A percentile compares a stretch with the other conserved stretches of the same genome.
Conservation (phyloP, 2,888 invertebrate species). For the Eilema sororculum region DNA sequence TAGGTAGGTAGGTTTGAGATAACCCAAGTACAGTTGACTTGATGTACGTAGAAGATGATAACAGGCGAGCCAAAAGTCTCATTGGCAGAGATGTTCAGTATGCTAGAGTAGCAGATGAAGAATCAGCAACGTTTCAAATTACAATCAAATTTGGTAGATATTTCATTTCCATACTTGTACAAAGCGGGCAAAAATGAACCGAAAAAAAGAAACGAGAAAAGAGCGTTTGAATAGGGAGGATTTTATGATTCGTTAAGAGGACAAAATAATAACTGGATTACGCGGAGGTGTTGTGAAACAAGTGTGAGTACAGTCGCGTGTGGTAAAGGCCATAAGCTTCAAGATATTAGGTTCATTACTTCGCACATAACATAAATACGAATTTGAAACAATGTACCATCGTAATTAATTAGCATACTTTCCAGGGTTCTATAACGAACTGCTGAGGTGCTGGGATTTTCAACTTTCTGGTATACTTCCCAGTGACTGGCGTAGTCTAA, state of each 20-base stretch:
- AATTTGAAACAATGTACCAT: constrained; percentile 4
- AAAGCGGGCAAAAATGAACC: constrained; percentile 51
- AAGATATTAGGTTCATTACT: background rate
- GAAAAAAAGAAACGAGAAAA: constrained; percentile 59
- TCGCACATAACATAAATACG: background rate
- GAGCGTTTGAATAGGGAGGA: constrained; percentile 57
- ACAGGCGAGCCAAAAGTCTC: no score
- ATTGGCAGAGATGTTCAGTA: no score
- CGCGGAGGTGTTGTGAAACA: background rate
- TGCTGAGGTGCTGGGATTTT: background rate
- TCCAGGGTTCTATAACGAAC: background rate
- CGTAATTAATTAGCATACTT: constrained; percentile 1
- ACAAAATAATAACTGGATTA: constrained; percentile 43
- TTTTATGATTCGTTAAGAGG: constrained; percentile 76
- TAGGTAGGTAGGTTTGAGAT: background rate
- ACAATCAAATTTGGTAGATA: constrained; percentile 37
- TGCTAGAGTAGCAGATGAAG: no score
- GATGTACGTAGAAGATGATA: no score
- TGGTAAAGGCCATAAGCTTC: background rate
- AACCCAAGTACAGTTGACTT: no score
- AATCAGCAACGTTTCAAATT: background rate
- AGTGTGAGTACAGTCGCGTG: background rate
- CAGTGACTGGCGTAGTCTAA: background rate
- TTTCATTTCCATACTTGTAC: constrained; percentile 51
- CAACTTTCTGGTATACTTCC: background rate